A percentile compares a stretch with the other conserved stretches of the same genome.
phyloP scores from a whole-genome alignment of 2,113 vertebrate species.

The Halichoeres trimaculatus region DNA sequence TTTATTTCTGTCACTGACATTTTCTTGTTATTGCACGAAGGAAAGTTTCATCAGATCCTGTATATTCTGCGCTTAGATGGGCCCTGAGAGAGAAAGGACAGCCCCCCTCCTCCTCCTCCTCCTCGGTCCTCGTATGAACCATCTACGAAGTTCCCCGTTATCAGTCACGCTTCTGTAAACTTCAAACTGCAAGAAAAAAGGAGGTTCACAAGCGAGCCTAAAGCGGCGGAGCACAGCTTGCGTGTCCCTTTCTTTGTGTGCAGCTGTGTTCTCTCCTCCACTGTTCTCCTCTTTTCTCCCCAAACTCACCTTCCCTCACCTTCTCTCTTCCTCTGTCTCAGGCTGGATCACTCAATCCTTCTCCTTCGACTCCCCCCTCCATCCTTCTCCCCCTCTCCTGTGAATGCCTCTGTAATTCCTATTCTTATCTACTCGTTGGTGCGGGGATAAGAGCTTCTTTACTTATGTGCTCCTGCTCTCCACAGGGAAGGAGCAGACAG shows the following conservation, averaged over 20 bases:
- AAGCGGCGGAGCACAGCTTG: slow-evolving; percentile 38
- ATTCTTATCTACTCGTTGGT: slow-evolving; percentile 74
- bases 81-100: slow-evolving; percentile 21
- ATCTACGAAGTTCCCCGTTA: slow-evolving; percentile 55
- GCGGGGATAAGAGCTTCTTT: slow-evolving; percentile 72
- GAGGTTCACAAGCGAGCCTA: slow-evolving; percentile 54
- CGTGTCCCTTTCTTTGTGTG: slow-evolving; percentile 42
- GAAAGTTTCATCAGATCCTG: slow-evolving; percentile 46
- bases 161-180: slow-evolving; percentile 66
- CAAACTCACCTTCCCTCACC: slow-evolving; percentile 41
- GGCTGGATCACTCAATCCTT: slow-evolving; percentile 57
- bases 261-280: slow-evolving; percentile 37
- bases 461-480: slow-evolving; percentile 68
- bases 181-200: slow-evolving; percentile 12
- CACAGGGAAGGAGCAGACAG: slow-evolving; percentile 59
- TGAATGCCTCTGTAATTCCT: slow-evolving; percentile 76
- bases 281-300: background rate
- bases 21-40: slow-evolving; percentile 25
- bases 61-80: slow-evolving; percentile 20
- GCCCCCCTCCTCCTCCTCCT: background rate
- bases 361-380: slow-evolving; percentile 2
- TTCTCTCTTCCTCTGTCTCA: slow-evolving; percentile 32
- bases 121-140: slow-evolving; percentile 52
- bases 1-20: slow-evolving; percentile 33
- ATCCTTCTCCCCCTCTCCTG: slow-evolving; percentile 45